phyloP scores from a whole-genome alignment of 2,113 vertebrate species.

The Psammodynastes pulverulentus region DNA sequence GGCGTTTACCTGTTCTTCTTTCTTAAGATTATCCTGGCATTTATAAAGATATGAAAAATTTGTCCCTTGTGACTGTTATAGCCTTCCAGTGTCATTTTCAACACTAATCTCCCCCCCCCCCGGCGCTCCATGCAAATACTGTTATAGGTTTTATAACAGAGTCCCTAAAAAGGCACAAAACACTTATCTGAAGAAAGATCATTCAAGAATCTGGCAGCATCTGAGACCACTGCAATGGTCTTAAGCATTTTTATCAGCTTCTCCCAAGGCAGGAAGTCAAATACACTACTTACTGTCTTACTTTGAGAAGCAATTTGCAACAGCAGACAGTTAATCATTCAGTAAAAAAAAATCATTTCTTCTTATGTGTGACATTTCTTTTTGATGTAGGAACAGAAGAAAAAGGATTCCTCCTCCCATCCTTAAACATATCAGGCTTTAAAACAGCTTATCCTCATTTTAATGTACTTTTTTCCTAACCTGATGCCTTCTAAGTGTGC shows the following conservation, averaged over 20 bases:
- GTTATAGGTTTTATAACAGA: background rate
- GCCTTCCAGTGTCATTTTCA: background rate
- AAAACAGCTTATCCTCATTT: background rate
- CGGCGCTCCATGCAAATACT: background rate
- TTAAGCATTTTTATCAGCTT: conserved; percentile 17
- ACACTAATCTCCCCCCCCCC: background rate
- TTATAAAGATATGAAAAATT: background rate
- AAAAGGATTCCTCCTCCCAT: background rate
- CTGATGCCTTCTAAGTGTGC: background rate
- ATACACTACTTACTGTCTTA: background rate
- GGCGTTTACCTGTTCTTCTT: background rate
- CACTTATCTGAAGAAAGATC: background rate
- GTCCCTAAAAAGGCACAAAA: background rate
- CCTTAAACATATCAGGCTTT: background rate
- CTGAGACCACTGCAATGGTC: background rate
- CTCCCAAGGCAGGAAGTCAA: conserved; percentile 7
- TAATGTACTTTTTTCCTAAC: background rate
- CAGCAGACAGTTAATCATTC: background rate
- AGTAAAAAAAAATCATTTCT: background rate
- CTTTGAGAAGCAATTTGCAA: background rate
- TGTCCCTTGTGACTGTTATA: background rate
- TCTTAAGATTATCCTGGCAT: background rate
- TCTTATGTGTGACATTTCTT: background rate
- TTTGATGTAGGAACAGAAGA: background rate
- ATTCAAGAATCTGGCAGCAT: conserved; percentile 9